These are phyloP conservation scores for Seira ritae DNA, from an alignment of 2,888 invertebrate species.

Conservation along the genomic window DNA sequence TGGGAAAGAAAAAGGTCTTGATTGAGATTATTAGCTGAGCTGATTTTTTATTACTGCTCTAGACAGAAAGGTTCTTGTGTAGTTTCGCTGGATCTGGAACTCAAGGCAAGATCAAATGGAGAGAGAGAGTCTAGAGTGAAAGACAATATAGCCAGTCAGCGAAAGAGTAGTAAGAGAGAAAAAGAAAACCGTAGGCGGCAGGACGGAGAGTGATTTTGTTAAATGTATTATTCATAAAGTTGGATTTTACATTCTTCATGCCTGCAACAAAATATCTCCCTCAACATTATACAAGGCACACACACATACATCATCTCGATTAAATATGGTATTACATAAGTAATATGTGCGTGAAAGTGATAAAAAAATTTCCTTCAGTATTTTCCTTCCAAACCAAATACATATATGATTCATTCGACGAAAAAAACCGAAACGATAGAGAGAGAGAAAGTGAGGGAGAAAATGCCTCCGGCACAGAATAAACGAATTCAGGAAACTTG, in stretches of 20 bases:
- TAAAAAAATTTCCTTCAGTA: not conserved
- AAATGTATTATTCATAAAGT: slow-evolving; percentile 59
- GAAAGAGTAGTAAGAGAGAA: not conserved
- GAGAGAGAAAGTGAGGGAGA: not conserved
- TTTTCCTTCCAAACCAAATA: not conserved
- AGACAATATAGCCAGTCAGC: not conserved
- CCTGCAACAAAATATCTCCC: slow-evolving; percentile 4
- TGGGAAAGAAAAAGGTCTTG: slow-evolving; percentile 18
- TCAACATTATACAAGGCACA: not conserved
- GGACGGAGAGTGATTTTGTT: slow-evolving; percentile 13
- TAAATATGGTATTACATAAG: slow-evolving; percentile 4
- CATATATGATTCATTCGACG: not conserved
- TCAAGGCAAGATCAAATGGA: not conserved
- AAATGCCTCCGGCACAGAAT: slow-evolving; percentile 48
- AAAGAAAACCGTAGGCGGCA: slow-evolving; percentile 16
- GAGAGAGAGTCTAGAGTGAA: not conserved
- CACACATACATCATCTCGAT: slow-evolving; percentile 21
- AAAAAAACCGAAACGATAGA: not conserved
- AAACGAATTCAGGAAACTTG: slow-evolving; percentile 60
- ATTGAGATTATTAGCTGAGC: slow-evolving; percentile 58
- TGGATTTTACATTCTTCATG: slow-evolving; percentile 24
- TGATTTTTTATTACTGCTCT: slow-evolving; percentile 48
- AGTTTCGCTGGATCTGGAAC: not conserved
- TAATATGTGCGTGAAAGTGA: slow-evolving; percentile 7
- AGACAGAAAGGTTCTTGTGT: slow-evolving; percentile 3